phyloP scores from a whole-genome alignment of 2,888 invertebrate species.

The Colletes collaris region DNA sequence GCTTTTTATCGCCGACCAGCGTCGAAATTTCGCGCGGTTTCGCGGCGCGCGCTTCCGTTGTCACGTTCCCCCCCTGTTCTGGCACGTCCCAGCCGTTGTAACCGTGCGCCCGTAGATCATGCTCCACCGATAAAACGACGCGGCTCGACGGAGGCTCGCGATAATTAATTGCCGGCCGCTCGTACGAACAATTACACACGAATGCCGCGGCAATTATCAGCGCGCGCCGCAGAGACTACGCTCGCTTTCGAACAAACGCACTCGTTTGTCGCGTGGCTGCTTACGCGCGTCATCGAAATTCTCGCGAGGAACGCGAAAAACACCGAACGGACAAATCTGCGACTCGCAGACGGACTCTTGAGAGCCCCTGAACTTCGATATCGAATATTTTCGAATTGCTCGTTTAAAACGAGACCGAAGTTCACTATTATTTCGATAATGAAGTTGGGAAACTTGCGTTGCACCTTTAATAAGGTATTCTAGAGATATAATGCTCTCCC shows the following conservation, averaged over 20 bases:
- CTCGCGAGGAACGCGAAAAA: constrained; percentile 16
- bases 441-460: too few relatives aligned
- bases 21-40: constrained; percentile 43
- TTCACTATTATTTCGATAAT: too few relatives aligned
- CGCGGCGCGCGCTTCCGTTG: not conserved
- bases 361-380: too few relatives aligned
- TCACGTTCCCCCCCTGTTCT: not conserved
- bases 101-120: constrained; percentile 53
- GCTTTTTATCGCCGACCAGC: constrained; percentile 24
- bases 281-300: constrained; percentile 46
- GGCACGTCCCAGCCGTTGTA: constrained; percentile 9
- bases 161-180: constrained; percentile 67
- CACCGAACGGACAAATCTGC: not conserved
- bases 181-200: constrained; percentile 64
- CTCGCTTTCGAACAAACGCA: constrained; percentile 30
- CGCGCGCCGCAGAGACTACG: constrained; percentile 23
- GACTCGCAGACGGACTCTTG: too few relatives aligned
- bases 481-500: too few relatives aligned
- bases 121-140: constrained; percentile 57
- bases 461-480: too few relatives aligned
- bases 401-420: too few relatives aligned
- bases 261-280: constrained; percentile 45
- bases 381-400: too few relatives aligned
- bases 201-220: constrained; percentile 62
- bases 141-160: constrained; percentile 39